Percentiles rank a stretch among this genome's conserved stretches.
Evolutionary conservation across 2,113 vertebrate species (phyloP).

Genomic region (Datnioides undecimradiatus): DNA sequence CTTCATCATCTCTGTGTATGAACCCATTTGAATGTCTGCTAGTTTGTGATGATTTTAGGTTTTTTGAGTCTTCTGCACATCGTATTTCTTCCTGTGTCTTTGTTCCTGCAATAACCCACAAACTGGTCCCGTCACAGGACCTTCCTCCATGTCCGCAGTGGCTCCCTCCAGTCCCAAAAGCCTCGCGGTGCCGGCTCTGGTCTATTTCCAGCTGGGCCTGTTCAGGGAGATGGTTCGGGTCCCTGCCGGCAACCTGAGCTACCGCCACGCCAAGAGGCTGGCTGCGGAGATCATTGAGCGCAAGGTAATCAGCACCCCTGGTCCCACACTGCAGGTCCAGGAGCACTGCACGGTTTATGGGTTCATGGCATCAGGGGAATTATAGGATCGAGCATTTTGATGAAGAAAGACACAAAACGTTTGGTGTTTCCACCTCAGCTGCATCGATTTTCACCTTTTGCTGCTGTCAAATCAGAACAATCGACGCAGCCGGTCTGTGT

Average conservation of each 20-base stretch:
- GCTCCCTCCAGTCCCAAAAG: constrained; percentile 32
- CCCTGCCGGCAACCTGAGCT: constrained; percentile 66
- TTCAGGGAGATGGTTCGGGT: constrained; percentile 77
- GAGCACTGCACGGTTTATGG: too few species aligned
- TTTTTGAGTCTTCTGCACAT: too few species aligned
- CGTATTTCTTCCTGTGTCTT: neutral
- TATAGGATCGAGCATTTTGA: neutral
- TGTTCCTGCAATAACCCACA: neutral
- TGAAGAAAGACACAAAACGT: neutral
- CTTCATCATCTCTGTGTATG: neutral
- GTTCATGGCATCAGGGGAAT: neutral
- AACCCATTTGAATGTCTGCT: too few species aligned
- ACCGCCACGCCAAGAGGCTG: constrained; percentile 75
- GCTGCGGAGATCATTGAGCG: constrained; percentile 79
- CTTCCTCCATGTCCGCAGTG: constrained; percentile 52
- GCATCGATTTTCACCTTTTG: neutral
- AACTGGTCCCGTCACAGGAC: constrained; percentile 4
- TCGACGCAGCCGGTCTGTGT: too few species aligned
- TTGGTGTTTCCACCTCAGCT: neutral
- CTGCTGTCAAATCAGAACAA: too few species aligned
- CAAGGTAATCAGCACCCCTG: constrained; percentile 66
- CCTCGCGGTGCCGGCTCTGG: constrained; percentile 28
- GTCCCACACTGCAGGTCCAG: neutral
- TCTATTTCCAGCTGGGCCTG: constrained; percentile 83
- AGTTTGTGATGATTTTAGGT: too few species aligned